Evolutionary conservation across 2,113 vertebrate species (phyloP).

Genomic region (Heptranchias perlo): DNA sequence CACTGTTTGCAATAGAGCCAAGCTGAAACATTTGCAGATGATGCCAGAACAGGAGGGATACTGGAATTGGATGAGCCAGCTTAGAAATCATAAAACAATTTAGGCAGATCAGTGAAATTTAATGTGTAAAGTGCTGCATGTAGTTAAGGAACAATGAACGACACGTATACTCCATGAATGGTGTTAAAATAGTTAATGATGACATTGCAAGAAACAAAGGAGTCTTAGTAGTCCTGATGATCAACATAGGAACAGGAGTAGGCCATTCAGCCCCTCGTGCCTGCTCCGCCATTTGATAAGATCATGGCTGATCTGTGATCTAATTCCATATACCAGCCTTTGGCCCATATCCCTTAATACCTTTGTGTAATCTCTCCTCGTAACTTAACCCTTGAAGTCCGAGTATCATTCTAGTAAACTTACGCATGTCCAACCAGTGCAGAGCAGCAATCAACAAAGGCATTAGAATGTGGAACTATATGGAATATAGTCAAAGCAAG

Average conservation of each 20-base stretch:
- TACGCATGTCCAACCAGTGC: neutral
- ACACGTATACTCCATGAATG: neutral
- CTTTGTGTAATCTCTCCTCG: too few species aligned
- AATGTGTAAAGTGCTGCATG: neutral
- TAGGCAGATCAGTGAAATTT: neutral
- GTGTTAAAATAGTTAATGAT: neutral
- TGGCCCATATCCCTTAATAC: too few species aligned
- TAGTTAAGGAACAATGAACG: neutral
- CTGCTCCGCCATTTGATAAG: too few species aligned
- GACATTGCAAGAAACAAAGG: neutral
- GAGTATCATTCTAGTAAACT: too few species aligned
- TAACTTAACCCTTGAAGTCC: too few species aligned
- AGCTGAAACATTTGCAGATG: neutral
- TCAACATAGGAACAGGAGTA: too few species aligned
- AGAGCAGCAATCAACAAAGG: neutral
- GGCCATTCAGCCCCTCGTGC: too few species aligned
- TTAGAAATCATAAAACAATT: neutral
- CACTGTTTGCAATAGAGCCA: neutral
- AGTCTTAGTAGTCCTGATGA: neutral
- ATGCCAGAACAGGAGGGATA: neutral
- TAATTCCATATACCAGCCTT: too few species aligned
- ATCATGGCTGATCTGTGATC: too few species aligned
- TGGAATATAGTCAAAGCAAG: too few species aligned
- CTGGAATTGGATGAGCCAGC: neutral
- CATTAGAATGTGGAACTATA: too few species aligned